These are phyloP conservation scores for Drosophila nigritarsus DNA, from an alignment of 2,888 invertebrate genomes.

Conservation along the genomic window DNA sequence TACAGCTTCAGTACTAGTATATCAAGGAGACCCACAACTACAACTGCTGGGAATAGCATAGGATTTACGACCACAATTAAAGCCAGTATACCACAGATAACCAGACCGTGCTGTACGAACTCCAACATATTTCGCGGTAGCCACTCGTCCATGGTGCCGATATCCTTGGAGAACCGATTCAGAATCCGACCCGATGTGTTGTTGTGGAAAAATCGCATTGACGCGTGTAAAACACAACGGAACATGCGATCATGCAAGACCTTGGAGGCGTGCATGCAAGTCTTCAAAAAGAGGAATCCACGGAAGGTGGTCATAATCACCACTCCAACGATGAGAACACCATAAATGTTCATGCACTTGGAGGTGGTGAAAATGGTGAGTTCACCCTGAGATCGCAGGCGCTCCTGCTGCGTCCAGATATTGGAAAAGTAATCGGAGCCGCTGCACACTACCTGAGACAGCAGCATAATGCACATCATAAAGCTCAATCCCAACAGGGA, in stretches of 20 bases:
- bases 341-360: slow-evolving; percentile 84
- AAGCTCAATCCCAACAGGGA: slow-evolving; percentile 85
- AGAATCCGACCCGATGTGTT: slow-evolving; percentile 92
- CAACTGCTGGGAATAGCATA: slow-evolving; percentile 88
- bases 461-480: slow-evolving; percentile 85
- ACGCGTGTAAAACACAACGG: slow-evolving; percentile 89
- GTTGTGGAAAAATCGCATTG: slow-evolving; percentile 93
- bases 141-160: slow-evolving; percentile 87
- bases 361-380: slow-evolving; percentile 78
- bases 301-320: slow-evolving; percentile 86
- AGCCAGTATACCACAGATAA: slow-evolving; percentile 90
- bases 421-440: slow-evolving; percentile 88
- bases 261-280: slow-evolving; percentile 91
- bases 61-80: slow-evolving; percentile 90
- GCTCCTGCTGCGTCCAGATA: slow-evolving; percentile 86
- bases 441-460: slow-evolving; percentile 87
- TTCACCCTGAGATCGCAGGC: slow-evolving; percentile 76
- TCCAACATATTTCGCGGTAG: slow-evolving; percentile 86
- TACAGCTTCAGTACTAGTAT: slow-evolving; percentile 89
- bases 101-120: slow-evolving; percentile 85
- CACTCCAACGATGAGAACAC: slow-evolving; percentile 83
- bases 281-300: slow-evolving; percentile 89
- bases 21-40: slow-evolving; percentile 88
- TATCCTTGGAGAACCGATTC: slow-evolving; percentile 91
- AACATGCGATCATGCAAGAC: slow-evolving; percentile 94